phyloP scores from a whole-genome alignment of 2,797 vertebrate genomes.

The Acrossocheilus fasciatus region DNA sequence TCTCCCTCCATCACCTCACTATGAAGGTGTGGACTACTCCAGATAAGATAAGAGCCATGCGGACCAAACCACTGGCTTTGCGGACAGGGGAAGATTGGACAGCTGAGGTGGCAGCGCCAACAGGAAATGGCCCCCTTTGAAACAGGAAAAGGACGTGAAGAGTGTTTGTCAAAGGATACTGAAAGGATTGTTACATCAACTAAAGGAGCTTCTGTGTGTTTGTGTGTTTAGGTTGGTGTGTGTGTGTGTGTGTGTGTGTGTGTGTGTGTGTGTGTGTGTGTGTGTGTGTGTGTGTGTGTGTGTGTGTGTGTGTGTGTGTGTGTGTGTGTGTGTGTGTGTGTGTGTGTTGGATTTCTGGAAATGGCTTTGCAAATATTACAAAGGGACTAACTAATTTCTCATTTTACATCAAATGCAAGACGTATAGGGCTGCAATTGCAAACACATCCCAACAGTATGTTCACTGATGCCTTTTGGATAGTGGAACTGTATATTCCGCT shows the following conservation, averaged over 20 bases:
- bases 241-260: neutral
- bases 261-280: slow-evolving; percentile 7
- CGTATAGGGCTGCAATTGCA: neutral
- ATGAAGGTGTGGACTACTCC: slow-evolving; percentile 54
- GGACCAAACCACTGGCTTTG: slow-evolving; percentile 23
- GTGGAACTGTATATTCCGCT: neutral
- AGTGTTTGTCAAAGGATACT: slow-evolving; percentile 60
- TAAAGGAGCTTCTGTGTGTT: slow-evolving; percentile 44
- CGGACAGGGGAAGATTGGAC: slow-evolving; percentile 41
- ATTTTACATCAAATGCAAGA: neutral
- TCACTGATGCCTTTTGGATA: neutral
- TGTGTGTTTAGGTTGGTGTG: neutral
- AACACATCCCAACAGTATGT: neutral
- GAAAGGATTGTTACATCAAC: slow-evolving; percentile 53
- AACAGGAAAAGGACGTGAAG: slow-evolving; percentile 60
- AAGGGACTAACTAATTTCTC: neutral
- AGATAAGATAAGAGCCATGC: slow-evolving; percentile 55
- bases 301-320: neutral
- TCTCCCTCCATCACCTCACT: slow-evolving; percentile 48
- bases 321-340: neutral
- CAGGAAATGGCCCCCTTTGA: slow-evolving; percentile 56
- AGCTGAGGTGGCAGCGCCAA: slow-evolving; percentile 54
- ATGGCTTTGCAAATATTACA: neutral
- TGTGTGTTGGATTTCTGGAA: neutral
- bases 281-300: neutral